Evolutionary conservation across 2,888 invertebrate genomes (phyloP).

Genomic region (Diadegma fenestrale): DNA sequence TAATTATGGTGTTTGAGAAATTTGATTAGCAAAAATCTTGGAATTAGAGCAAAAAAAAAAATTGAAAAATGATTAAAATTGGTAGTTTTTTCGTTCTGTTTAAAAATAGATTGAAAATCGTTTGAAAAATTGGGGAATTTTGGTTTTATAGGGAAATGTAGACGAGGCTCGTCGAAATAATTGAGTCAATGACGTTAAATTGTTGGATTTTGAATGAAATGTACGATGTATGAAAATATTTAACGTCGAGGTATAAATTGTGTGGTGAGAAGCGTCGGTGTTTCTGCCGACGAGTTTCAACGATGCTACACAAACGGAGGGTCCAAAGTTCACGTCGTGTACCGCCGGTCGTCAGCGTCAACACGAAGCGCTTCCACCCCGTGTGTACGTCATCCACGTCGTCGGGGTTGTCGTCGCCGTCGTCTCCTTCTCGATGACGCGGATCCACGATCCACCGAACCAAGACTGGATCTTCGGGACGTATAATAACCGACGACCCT

Average conservation of each 20-base stretch:
- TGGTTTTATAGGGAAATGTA: not conserved
- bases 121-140: not conserved
- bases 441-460: constrained; percentile 42
- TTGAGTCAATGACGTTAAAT: not conserved
- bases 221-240: not conserved
- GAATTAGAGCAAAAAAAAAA: not conserved
- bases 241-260: constrained; percentile 2
- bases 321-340: constrained; percentile 44
- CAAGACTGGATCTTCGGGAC: constrained; percentile 52
- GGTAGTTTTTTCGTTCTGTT: not conserved
- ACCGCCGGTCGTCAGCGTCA: constrained; percentile 45
- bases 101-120: not conserved
- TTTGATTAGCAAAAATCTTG: not conserved
- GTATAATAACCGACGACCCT: constrained; percentile 59
- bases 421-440: constrained; percentile 59
- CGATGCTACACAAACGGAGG: constrained; percentile 36
- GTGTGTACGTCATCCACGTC: constrained; percentile 43
- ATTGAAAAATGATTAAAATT: not conserved
- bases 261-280: constrained; percentile 18
- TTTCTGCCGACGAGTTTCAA: constrained; percentile 42
- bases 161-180: not conserved
- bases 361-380: constrained; percentile 38
- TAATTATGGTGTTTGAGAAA: not conserved
- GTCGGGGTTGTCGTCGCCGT: constrained; percentile 39
- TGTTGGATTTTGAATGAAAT: constrained; percentile 12